Evolutionary conservation across 2,113 vertebrate species (phyloP).

Genomic region (Agelaius phoeniceus): DNA sequence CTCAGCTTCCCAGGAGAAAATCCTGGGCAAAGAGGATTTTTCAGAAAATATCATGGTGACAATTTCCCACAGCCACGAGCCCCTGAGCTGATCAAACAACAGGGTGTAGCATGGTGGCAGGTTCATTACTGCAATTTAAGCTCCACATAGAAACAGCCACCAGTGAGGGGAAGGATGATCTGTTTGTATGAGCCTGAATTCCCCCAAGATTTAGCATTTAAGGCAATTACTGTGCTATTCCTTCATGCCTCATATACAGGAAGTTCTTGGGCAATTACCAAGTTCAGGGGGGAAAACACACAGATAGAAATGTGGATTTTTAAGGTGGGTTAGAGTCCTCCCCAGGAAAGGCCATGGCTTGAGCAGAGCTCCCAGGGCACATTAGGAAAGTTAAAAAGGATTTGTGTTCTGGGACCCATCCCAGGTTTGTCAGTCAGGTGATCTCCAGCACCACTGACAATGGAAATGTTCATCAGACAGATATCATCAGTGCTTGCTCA

Average conservation of each 20-base stretch:
- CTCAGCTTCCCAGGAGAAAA: too few species aligned
- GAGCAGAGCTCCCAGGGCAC: not conserved
- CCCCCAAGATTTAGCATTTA: not conserved
- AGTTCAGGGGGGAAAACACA: not conserved
- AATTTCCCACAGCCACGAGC: not conserved
- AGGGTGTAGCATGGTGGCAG: rapidly evolving
- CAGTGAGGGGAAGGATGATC: not conserved
- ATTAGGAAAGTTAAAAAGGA: not conserved
- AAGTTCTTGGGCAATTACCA: not conserved
- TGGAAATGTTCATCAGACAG: rapidly evolving
- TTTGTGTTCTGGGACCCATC: not conserved
- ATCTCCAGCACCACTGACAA: not conserved
- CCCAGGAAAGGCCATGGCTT: not conserved
- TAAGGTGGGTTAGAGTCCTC: not conserved
- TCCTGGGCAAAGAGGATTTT: too few species aligned
- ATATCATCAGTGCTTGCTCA: not conserved
- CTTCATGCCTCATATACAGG: not conserved
- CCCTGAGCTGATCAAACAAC: not conserved
- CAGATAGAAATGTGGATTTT: not conserved
- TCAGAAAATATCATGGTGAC: too few species aligned
- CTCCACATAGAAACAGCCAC: not conserved
- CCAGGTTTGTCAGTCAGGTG: not conserved
- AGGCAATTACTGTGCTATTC: conserved; percentile 10
- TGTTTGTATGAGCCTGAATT: not conserved
- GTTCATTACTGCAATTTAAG: not conserved